Percentiles rank a stretch among this genome's conserved stretches.
phyloP scores from a whole-genome alignment of 2,113 vertebrate genomes.

The Meleagris gallopavo region DNA sequence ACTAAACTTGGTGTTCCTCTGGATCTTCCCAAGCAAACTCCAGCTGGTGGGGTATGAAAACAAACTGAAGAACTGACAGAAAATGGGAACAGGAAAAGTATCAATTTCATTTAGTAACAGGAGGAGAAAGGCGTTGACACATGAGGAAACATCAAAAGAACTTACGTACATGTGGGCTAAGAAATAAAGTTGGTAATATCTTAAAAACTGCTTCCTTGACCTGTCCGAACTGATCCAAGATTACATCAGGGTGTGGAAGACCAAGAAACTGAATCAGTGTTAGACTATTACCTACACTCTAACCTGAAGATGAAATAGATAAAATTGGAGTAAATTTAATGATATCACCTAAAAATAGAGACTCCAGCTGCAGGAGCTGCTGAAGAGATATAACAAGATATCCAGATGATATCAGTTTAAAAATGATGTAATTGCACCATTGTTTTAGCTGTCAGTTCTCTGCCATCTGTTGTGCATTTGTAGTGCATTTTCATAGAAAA shows the following conservation, averaged over 20 bases:
- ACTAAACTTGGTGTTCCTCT: not conserved
- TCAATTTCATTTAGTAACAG: not conserved
- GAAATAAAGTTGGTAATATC: not conserved
- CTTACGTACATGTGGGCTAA: fast-evolving
- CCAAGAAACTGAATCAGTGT: not conserved
- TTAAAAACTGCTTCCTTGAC: not conserved
- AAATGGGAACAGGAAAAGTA: not conserved
- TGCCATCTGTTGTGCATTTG: not conserved
- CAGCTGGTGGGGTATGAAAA: not conserved
- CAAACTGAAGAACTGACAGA: not conserved
- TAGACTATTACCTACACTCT: not conserved
- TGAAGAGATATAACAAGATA: not conserved
- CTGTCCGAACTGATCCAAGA: not conserved
- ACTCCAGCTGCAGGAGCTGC: not conserved
- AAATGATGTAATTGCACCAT: not conserved
- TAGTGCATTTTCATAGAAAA: not conserved
- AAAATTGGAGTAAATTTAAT: not conserved
- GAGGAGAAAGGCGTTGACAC: not conserved
- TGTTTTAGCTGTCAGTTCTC: not conserved
- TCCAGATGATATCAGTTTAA: not conserved
- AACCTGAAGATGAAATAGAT: not conserved
- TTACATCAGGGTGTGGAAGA: not conserved
- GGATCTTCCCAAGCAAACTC: not conserved
- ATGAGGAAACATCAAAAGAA: not conserved
- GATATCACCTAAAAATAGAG: not conserved